These are phyloP conservation scores for Bombylius discolor DNA, from an alignment of 2,888 invertebrate genomes.

Conservation along the genomic window DNA sequence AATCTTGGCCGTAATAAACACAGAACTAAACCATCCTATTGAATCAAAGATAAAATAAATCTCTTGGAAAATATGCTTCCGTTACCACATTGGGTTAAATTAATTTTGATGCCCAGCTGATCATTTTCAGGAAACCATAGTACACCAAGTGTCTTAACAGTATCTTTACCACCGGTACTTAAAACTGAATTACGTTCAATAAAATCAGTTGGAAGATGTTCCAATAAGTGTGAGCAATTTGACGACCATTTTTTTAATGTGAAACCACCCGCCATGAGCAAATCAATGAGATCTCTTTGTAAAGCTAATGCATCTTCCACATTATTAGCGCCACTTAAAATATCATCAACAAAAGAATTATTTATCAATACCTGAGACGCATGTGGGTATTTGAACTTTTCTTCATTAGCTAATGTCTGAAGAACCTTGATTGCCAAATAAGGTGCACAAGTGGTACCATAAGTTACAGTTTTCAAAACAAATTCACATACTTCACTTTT, in stretches of 20 bases:
- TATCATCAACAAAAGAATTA: constrained; percentile 8
- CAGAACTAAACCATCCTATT: neutral
- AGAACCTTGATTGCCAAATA: neutral
- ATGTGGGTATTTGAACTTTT: constrained; percentile 1
- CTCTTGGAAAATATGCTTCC: neutral
- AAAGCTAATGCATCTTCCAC: constrained; percentile 1
- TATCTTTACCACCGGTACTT: neutral
- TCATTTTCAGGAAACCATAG: neutral
- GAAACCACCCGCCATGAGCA: neutral
- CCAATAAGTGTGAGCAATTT: neutral
- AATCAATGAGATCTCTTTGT: neutral
- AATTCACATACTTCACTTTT: neutral
- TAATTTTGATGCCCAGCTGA: neutral
- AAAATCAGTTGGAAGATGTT: neutral
- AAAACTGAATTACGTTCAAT: neutral
- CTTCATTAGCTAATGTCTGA: neutral
- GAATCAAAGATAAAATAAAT: constrained; percentile 2
- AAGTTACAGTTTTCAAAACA: constrained; percentile 1
- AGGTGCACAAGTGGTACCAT: constrained; percentile 2
- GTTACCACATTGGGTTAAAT: neutral
- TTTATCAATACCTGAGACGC: constrained; percentile 2
- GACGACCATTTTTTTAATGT: neutral
- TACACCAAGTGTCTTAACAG: no score
- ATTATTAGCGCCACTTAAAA: constrained; percentile 1
- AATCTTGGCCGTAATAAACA: neutral